Evolutionary conservation across 2,113 vertebrate genomes (phyloP).

Genomic region (Tympanuchus pallidicinctus): DNA sequence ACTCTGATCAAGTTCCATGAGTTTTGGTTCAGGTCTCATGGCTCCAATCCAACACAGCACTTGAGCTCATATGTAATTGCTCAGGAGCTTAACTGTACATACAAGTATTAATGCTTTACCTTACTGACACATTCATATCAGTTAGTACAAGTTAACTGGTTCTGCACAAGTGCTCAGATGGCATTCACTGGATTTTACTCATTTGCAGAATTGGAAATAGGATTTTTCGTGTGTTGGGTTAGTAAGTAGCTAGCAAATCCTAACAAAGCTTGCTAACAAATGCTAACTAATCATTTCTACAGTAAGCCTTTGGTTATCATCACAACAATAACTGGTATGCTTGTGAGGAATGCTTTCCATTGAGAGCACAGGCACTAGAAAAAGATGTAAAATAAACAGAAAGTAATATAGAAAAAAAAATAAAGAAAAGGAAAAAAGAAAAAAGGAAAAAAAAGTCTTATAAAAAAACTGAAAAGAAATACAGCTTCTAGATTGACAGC

Average conservation of each 20-base stretch:
- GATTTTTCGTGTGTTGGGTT: background rate
- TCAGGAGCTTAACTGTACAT: constrained; percentile 31
- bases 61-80: constrained; percentile 5
- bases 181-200: background rate
- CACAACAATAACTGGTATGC: background rate
- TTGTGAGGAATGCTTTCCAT: background rate
- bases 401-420: background rate
- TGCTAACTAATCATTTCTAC: background rate
- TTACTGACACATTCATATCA: background rate
- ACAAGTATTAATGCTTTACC: background rate
- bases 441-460: background rate
- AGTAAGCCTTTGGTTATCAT: background rate
- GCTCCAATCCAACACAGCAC: constrained; percentile 27
- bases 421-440: background rate
- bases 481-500: background rate
- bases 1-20: constrained; percentile 57
- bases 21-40: constrained; percentile 58
- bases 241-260: background rate
- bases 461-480: background rate
- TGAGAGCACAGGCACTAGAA: background rate
- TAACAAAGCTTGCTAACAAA: background rate
- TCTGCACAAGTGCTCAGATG: background rate
- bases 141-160: background rate
- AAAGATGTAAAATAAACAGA: background rate
- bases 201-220: background rate